These are phyloP conservation scores for Sarcophaga bullata DNA, from an alignment of 1,140 invertebrate species.

Conservation along the genomic window DNA sequence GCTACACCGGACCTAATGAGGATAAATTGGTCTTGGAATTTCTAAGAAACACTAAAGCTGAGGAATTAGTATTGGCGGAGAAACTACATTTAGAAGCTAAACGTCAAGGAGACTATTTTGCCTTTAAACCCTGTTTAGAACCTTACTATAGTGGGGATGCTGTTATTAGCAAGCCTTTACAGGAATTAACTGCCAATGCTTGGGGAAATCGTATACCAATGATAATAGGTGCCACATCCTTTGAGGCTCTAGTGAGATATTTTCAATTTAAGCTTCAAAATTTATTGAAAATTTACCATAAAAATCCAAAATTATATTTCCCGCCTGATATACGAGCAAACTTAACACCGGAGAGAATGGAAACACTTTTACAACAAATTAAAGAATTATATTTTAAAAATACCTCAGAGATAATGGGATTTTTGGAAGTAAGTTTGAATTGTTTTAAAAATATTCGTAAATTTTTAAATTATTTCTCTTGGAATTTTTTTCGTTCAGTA, in stretches of 20 bases:
- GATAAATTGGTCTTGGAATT: constrained; percentile 61
- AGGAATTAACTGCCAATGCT: constrained; percentile 53
- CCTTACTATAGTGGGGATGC: constrained; percentile 41
- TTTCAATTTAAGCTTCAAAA: constrained; percentile 48
- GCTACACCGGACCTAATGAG: constrained; percentile 52
- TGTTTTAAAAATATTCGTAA: neutral
- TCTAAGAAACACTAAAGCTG: constrained; percentile 69
- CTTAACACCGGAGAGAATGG: constrained; percentile 48
- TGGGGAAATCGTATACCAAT: constrained; percentile 61
- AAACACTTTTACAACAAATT: constrained; percentile 10
- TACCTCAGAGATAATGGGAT: neutral
- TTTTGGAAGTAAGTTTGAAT: constrained; percentile 34
- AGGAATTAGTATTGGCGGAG: constrained; percentile 64
- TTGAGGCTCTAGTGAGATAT: constrained; percentile 58
- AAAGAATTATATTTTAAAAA: neutral
- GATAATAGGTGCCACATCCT: constrained; percentile 62
- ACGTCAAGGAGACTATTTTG: constrained; percentile 48
- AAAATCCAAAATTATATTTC: constrained; percentile 48
- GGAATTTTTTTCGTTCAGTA: constrained; percentile 44
- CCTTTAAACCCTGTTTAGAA: constrained; percentile 60
- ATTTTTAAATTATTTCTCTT: neutral
- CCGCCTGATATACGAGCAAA: constrained; percentile 52
- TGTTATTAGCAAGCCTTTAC: constrained; percentile 48
- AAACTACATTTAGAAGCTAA: constrained; percentile 46
- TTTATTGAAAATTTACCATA: constrained; percentile 54